Evolutionary conservation across 2,797 vertebrate genomes (phyloP).

Genomic region (Pangasius krempfi): DNA sequence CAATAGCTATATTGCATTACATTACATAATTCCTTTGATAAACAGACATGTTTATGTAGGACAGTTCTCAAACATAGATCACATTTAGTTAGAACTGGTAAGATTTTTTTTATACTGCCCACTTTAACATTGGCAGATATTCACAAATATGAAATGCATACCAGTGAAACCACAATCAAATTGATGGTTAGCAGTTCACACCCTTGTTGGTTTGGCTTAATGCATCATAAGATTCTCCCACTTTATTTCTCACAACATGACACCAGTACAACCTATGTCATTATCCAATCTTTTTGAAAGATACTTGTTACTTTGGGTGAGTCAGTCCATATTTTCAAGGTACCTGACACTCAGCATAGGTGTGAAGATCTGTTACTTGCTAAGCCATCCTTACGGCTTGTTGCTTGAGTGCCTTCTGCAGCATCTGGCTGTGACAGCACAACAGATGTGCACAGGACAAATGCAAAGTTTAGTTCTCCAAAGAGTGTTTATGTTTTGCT

Average conservation of each 20-base stretch:
- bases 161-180: neutral
- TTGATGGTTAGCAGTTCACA: neutral
- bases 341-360: slow-evolving; percentile 20
- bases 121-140: slow-evolving; percentile 3
- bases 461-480: slow-evolving; percentile 32
- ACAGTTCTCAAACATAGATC: slow-evolving; percentile 42
- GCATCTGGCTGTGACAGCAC: slow-evolving; percentile 49
- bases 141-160: neutral
- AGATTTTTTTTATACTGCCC: neutral
- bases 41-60: slow-evolving; percentile 48
- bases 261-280: neutral
- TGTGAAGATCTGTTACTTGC: slow-evolving; percentile 22
- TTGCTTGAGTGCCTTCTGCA: slow-evolving; percentile 45
- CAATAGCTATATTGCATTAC: slow-evolving; percentile 46
- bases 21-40: slow-evolving; percentile 50
- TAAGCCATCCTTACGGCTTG: slow-evolving; percentile 42
- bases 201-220: neutral
- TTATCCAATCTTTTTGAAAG: slow-evolving; percentile 28
- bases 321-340: slow-evolving; percentile 11
- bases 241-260: slow-evolving; percentile 14
- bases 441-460: slow-evolving; percentile 45
- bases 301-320: slow-evolving; percentile 7
- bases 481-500: neutral
- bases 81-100: slow-evolving; percentile 23
- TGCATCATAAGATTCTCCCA: neutral